phyloP scores from a whole-genome alignment of 2,888 invertebrate species.

The Pyrrhia umbra region DNA sequence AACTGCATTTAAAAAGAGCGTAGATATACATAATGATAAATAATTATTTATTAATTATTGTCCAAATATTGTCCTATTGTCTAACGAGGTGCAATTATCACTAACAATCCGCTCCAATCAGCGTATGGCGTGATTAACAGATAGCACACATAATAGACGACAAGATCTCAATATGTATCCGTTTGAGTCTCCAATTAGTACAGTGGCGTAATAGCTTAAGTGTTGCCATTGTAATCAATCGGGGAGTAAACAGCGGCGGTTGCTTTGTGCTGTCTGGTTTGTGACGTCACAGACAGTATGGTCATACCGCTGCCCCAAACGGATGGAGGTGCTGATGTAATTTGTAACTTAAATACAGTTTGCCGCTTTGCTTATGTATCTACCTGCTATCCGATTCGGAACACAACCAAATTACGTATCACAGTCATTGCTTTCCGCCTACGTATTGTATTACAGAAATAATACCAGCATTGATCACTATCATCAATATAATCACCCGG shows the following conservation, averaged over 20 bases:
- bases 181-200: constrained; percentile 75
- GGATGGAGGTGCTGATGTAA: background rate
- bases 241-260: constrained; percentile 68
- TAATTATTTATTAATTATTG: constrained; percentile 48
- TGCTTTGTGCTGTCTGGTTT: constrained; percentile 70
- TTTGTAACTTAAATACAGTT: constrained; percentile 29
- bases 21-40: no score
- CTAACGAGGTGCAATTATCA: constrained; percentile 13
- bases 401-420: no score
- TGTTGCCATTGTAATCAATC: constrained; percentile 75
- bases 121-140: constrained; percentile 52
- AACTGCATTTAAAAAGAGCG: no score
- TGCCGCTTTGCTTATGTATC: background rate
- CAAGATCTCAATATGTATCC: constrained; percentile 46
- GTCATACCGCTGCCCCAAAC: constrained; percentile 4
- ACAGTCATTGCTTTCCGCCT: no score
- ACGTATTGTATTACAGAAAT: no score
- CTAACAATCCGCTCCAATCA: constrained; percentile 48
- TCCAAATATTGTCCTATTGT: constrained; percentile 17
- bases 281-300: constrained; percentile 44
- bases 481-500: no score
- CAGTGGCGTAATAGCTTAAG: constrained; percentile 69
- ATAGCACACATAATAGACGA: constrained; percentile 24
- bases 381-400: no score
- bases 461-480: no score